Evolutionary conservation across 35 echinoderm and acorn worm genomes (phyloP).

Genomic region (Diadema setosum): DNA sequence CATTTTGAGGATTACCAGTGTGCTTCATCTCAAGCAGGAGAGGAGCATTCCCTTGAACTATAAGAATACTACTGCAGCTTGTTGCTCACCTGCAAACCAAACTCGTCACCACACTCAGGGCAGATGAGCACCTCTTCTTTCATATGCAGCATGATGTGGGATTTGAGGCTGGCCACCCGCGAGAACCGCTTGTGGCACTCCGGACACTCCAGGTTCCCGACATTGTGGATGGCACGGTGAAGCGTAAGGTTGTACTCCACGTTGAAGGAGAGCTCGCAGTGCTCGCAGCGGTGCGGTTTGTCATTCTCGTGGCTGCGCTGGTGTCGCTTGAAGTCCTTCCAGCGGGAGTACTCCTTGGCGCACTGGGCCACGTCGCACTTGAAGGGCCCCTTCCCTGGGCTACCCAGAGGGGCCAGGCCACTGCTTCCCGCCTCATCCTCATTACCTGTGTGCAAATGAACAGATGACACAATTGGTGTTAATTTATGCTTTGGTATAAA

Average conservation of each 20-base stretch:
- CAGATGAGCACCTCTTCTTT: slow-evolving; percentile 90
- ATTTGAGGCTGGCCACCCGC: slow-evolving; percentile 89
- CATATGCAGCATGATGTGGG: slow-evolving; percentile 91
- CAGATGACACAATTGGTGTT: too few species aligned
- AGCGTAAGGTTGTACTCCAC: slow-evolving; percentile 92
- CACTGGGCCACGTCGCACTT: slow-evolving; percentile 74
- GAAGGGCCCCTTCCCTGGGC: slow-evolving; percentile 52
- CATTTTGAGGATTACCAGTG: too few species aligned
- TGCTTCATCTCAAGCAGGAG: too few species aligned
- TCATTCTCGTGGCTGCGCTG: slow-evolving; percentile 69
- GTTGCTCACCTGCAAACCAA: slow-evolving; percentile 77
- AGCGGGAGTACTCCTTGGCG: slow-evolving; percentile 47
- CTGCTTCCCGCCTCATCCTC: background rate
- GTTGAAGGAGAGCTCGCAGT: slow-evolving; percentile 78
- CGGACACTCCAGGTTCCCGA: slow-evolving; percentile 62
- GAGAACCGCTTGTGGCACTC: slow-evolving; percentile 91
- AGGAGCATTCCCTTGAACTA: too few species aligned
- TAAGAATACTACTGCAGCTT: too few species aligned
- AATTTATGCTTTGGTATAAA: too few species aligned
- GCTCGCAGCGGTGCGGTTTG: slow-evolving; percentile 77
- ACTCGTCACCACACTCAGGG: slow-evolving; percentile 96
- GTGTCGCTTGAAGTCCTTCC: slow-evolving; percentile 68
- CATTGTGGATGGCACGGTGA: slow-evolving; percentile 87
- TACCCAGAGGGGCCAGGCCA: background rate
- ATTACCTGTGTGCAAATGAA: too few species aligned